phyloP scores from a whole-genome alignment of 35 echinoderm and acorn worm species.

The Diadema setosum region DNA sequence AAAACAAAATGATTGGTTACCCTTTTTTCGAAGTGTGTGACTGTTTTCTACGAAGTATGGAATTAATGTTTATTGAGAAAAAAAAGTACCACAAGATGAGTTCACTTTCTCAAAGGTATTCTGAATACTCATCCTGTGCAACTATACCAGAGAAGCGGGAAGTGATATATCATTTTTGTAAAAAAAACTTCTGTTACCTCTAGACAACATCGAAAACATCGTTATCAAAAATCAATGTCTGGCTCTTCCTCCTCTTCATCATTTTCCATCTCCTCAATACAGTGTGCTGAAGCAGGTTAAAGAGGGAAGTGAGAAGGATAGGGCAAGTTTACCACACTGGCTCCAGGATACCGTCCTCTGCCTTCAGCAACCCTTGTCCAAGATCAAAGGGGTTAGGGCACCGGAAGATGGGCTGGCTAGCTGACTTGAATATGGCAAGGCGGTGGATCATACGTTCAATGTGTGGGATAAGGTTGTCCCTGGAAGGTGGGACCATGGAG shows the following conservation, averaged over 20 bases:
- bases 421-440: slow-evolving; percentile 6
- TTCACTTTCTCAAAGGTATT: too few species aligned
- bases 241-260: slow-evolving; percentile 3
- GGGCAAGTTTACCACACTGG: slow-evolving; percentile 32
- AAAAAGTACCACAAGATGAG: too few species aligned
- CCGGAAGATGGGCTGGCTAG: background rate
- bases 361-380: slow-evolving; percentile 3
- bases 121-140: too few species aligned
- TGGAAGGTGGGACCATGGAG: background rate
- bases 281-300: slow-evolving; percentile 13
- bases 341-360: background rate
- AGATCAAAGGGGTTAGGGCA: slow-evolving; percentile 5
- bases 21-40: too few species aligned
- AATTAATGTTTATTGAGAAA: too few species aligned
- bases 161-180: too few species aligned
- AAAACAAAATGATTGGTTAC: too few species aligned
- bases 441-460: slow-evolving; percentile 51
- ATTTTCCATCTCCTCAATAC: background rate
- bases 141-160: too few species aligned
- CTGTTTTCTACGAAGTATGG: too few species aligned
- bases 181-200: too few species aligned
- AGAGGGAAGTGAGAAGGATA: background rate
- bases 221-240: too few species aligned
- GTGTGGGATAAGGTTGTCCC: background rate
- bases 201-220: background rate